phyloP scores from a whole-genome alignment of 1,140 invertebrate genomes.

The Drosophila gunungcola region DNA sequence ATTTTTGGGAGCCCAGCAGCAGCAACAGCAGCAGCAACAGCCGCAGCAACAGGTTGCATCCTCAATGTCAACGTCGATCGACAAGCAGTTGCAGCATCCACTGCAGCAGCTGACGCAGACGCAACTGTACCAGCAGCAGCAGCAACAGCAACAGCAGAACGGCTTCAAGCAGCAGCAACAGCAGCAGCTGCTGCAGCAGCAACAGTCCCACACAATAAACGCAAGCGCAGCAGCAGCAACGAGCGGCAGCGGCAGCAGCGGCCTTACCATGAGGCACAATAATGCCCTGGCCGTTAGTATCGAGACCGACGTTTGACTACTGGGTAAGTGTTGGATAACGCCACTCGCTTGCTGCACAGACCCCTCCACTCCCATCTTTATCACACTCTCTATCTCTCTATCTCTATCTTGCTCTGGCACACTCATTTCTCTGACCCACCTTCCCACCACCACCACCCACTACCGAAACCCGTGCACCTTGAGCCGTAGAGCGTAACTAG shows the following conservation, averaged over 20 bases:
- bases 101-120: constrained; percentile 47
- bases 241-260: constrained; percentile 89
- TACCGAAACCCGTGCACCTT: constrained; percentile 24
- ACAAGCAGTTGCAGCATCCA: constrained; percentile 52
- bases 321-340: constrained; percentile 87
- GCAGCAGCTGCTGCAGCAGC: constrained; percentile 43
- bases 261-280: constrained; percentile 94
- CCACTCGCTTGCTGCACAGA: constrained; percentile 34
- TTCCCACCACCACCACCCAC: not conserved
- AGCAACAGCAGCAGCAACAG: constrained; percentile 52
- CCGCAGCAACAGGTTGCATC: constrained; percentile 52
- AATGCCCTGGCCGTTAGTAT: constrained; percentile 91
- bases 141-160: constrained; percentile 45
- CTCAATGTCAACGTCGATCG: constrained; percentile 48
- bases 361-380: constrained; percentile 5
- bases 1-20: constrained; percentile 83
- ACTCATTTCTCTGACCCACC: constrained; percentile 10
- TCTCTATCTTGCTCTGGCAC: constrained; percentile 18
- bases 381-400: constrained; percentile 17
- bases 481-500: constrained; percentile 30
- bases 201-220: constrained; percentile 60
- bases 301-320: constrained; percentile 99
- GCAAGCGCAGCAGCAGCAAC: constrained; percentile 50
- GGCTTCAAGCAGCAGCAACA: constrained; percentile 68
- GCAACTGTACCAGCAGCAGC: constrained; percentile 53